Evolutionary conservation across 2,797 vertebrate genomes (phyloP).

Genomic region (Podargus strigoides): DNA sequence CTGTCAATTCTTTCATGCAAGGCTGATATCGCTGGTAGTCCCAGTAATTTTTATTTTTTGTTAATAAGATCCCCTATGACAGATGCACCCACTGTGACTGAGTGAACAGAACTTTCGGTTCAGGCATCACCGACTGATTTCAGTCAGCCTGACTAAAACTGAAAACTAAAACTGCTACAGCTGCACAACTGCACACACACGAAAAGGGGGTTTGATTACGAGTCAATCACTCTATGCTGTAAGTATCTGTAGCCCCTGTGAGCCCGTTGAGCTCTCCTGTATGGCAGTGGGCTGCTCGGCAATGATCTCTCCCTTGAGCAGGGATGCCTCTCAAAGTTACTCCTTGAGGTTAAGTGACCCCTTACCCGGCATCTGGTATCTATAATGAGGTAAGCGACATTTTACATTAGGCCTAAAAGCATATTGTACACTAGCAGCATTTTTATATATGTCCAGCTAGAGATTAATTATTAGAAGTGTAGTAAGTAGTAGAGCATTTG

Average conservation of each 20-base stretch:
- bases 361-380: not conserved
- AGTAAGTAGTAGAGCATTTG: not conserved
- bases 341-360: fast-evolving
- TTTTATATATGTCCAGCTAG: not conserved
- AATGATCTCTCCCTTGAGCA: not conserved
- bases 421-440: not conserved
- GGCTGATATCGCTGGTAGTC: not conserved
- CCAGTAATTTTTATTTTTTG: not conserved
- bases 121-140: not conserved
- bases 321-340: not conserved
- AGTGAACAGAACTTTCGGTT: not conserved
- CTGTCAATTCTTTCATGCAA: not conserved
- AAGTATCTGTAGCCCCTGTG: not conserved
- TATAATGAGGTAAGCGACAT: not conserved
- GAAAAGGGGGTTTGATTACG: fast-evolving
- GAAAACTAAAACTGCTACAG: not conserved
- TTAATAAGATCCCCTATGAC: not conserved
- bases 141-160: too few relatives aligned
- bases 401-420: not conserved
- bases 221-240: not conserved
- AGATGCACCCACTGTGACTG: not conserved
- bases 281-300: fast-evolving
- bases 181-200: not conserved
- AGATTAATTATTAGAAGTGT: not conserved
- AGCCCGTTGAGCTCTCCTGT: not conserved